Evolutionary conservation across 2,797 vertebrate species (phyloP).

Genomic region (Glossophaga mutica): DNA sequence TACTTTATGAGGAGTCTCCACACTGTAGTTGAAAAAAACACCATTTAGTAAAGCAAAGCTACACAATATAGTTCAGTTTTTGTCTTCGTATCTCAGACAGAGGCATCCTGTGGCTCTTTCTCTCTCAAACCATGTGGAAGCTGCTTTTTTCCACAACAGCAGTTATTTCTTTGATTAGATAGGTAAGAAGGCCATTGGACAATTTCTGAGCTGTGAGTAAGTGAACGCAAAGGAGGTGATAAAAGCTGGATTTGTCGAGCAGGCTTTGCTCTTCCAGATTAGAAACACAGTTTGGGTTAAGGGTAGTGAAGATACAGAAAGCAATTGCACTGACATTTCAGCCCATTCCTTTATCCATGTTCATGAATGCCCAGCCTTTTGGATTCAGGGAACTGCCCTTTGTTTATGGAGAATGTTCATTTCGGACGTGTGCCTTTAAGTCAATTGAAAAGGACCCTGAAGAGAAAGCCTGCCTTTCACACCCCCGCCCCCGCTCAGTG

Average conservation of each 20-base stretch:
- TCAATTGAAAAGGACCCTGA: background rate
- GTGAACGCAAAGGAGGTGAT: slow-evolving; percentile 43
- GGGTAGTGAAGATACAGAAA: background rate
- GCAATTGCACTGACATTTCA: background rate
- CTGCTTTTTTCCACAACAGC: slow-evolving; percentile 12
- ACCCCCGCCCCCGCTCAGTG: background rate
- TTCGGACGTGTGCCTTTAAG: background rate
- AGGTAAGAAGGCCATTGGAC: slow-evolving; percentile 41
- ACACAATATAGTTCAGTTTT: background rate
- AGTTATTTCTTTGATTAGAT: slow-evolving; percentile 44
- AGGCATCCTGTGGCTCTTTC: slow-evolving; percentile 8
- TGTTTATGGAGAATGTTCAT: background rate
- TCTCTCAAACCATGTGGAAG: slow-evolving; percentile 8
- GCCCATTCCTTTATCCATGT: background rate
- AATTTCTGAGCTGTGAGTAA: slow-evolving; percentile 42
- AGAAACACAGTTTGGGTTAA: slow-evolving; percentile 28
- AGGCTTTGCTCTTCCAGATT: slow-evolving; percentile 35
- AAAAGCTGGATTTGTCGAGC: slow-evolving; percentile 31
- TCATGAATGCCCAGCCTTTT: slow-evolving; percentile 6
- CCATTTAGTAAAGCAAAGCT: background rate
- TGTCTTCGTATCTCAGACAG: background rate
- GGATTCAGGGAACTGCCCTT: background rate
- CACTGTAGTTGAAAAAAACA: background rate
- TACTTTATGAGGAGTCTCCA: background rate
- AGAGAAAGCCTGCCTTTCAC: slow-evolving; percentile 37